These are phyloP conservation scores for Tanytarsus gracilentus DNA, from an alignment of 2,888 invertebrate genomes.

Conservation along the genomic window DNA sequence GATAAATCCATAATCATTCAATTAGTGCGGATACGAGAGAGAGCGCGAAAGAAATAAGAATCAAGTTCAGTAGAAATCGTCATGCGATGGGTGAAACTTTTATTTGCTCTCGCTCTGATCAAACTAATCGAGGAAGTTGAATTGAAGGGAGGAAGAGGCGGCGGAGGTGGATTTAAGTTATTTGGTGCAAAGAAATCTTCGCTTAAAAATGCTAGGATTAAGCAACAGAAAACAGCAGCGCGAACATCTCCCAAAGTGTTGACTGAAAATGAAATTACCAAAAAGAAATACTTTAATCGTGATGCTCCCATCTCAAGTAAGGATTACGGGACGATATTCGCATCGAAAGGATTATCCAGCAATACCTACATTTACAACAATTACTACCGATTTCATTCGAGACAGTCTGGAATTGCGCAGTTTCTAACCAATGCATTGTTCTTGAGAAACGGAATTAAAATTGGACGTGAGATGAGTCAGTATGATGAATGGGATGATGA, in stretches of 20 bases:
- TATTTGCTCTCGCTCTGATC: background rate
- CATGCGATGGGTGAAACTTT: too few species aligned
- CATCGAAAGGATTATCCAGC: background rate
- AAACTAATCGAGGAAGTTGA: background rate
- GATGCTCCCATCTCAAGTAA: background rate
- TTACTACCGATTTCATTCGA: background rate
- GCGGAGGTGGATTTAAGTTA: background rate
- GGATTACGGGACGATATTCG: background rate
- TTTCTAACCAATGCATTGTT: background rate
- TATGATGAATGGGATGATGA: conserved; percentile 8
- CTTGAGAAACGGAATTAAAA: background rate
- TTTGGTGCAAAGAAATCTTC: background rate
- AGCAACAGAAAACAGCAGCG: background rate
- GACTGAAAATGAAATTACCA: background rate
- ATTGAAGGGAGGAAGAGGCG: background rate
- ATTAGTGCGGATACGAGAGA: too few species aligned
- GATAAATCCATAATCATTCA: too few species aligned
- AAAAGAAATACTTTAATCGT: background rate
- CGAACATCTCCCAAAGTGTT: background rate
- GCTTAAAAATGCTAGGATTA: background rate
- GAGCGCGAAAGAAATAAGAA: background rate
- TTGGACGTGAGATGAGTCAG: background rate
- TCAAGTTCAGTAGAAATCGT: too few species aligned
- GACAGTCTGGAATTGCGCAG: background rate
- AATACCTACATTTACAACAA: background rate